Conservation (phyloP, 2,113 vertebrate genomes). For the Melanerpes aurifrons region DNA sequence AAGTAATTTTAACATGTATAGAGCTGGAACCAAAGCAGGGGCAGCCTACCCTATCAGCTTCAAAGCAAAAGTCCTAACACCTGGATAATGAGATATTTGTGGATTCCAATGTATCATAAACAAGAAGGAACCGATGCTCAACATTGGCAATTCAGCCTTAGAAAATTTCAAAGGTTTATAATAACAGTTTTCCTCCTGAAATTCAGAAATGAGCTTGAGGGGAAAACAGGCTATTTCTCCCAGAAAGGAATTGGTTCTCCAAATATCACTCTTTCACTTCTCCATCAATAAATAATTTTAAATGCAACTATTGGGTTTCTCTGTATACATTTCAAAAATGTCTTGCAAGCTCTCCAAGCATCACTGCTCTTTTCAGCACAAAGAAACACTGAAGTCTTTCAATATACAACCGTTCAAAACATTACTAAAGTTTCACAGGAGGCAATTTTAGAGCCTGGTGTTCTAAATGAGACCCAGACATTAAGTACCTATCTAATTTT, state of each 20-base stretch:
- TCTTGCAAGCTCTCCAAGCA: not conserved
- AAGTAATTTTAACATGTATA: not conserved
- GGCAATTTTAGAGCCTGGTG: not conserved
- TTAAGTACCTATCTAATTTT: not conserved
- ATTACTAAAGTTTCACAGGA: not conserved
- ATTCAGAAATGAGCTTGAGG: not conserved
- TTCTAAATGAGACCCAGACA: not conserved
- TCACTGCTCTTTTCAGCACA: not conserved
- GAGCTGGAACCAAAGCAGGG: not conserved
- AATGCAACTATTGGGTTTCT: not conserved
- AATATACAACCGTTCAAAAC: not conserved
- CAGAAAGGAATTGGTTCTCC: not conserved
- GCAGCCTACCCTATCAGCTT: not conserved
- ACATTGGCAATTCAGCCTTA: not conserved
- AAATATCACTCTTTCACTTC: not conserved
- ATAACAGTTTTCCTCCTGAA: not conserved
- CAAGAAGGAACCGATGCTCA: not conserved
- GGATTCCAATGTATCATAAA: rapidly evolving
- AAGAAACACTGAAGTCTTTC: constrained; percentile 4
- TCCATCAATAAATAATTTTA: constrained; percentile 36
- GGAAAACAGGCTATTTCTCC: not conserved
- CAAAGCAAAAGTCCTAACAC: not conserved
- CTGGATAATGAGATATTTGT: not conserved
- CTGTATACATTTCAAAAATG: not conserved
- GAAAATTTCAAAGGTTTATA: not conserved